Base-by-base conservation (phyloP, 2,797 vertebrate genomes). In the Synaphobranchus kaupii region DNA sequence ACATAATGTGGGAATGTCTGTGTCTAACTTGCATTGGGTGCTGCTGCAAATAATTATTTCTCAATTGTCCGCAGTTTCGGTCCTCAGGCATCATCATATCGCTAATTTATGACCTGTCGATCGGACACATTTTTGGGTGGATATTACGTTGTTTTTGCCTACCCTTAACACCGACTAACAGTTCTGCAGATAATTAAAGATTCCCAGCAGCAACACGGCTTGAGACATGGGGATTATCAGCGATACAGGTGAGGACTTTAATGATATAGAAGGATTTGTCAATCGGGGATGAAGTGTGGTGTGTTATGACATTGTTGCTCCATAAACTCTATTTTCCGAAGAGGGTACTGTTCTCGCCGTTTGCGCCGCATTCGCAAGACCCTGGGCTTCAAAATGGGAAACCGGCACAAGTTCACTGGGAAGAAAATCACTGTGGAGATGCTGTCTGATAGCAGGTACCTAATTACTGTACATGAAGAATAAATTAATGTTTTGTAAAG, bases 111-210 rank as follows among this genome's bases (percentile, higher is more conserved):
- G 3, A 20, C 54, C 3, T 56, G 54, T 56, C 54, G 13, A 56
- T 56, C 52, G n/a, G n/a, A n/a, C n/a, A n/a, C 52, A 22, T 63
- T 63, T 22, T 63, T 63, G 22, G n/a, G 2, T n/a, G 2, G 63
- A 60, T 66, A 66, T n/a, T 28, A 8, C 25, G 15, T 8, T 25
- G 22, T 25, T 25, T 25, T 22, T 1, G 10, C 86, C 3, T 87
- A 90, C 94, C 93, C 96, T 97, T 97, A 97, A 96, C 96, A 66
- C 0, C 22, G 0, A 84, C 25, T 85, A 34, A 0, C 91, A 99
- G 99, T 99, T 91, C 94, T 99, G 90, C 98, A 99, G 93, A 98
- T 99, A 56, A 98, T 99, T 91, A 99, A 99, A 91, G 99, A 99
- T 86, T 99, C 99, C 0, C 99, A 99, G 94, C 98, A 99, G 92